These are phyloP conservation scores for Gracilinanus agilis DNA, from an alignment of 2,113 vertebrate species.

Conservation along the genomic window DNA sequence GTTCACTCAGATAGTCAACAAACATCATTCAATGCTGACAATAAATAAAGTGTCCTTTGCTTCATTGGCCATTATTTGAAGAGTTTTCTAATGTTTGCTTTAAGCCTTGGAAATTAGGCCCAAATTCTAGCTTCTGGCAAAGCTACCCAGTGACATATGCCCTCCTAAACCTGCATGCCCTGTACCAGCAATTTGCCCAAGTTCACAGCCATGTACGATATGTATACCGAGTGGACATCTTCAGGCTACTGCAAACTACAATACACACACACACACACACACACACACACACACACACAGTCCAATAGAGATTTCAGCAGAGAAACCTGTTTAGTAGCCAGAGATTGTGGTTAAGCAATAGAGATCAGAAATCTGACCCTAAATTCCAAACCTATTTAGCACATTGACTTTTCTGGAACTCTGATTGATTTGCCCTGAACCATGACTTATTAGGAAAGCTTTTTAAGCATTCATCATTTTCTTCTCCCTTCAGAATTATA, in stretches of 20 bases:
- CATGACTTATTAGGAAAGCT: neutral
- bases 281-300: neutral
- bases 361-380: fast-evolving
- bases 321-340: neutral
- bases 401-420: neutral
- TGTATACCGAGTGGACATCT: neutral
- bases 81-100: neutral
- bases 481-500: neutral
- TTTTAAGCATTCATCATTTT: neutral
- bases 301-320: fast-evolving
- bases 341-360: neutral
- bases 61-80: neutral
- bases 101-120: neutral
- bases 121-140: conserved; percentile 5
- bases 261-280: no score
- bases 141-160: neutral
- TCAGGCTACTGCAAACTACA: neutral
- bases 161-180: neutral
- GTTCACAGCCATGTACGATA: neutral
- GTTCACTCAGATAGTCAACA: neutral
- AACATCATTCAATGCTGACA: conserved; percentile 1
- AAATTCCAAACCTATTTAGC: no score
- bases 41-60: conserved; percentile 29
- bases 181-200: neutral
- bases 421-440: neutral